Evolutionary conservation across 2,888 invertebrate species (phyloP).

Genomic region (Aelia acuminata): DNA sequence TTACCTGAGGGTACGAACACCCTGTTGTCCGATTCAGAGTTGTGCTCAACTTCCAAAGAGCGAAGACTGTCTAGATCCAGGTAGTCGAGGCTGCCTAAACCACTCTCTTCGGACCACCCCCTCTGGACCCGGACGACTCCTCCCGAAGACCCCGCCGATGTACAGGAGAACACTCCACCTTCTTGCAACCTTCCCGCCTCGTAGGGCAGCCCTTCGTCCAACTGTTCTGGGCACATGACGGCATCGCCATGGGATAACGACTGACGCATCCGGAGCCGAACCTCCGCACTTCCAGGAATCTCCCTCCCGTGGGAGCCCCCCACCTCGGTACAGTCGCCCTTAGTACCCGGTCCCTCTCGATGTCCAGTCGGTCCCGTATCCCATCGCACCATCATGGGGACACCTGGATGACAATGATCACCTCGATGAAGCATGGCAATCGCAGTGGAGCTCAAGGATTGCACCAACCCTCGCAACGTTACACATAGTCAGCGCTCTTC

Average conservation of each 20-base stretch:
- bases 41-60: conserved; percentile 21
- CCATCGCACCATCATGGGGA: background rate
- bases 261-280: conserved; percentile 42
- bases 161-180: conserved; percentile 39
- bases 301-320: conserved; percentile 46
- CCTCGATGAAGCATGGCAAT: background rate
- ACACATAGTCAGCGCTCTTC: background rate
- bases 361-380: background rate
- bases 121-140: conserved; percentile 62
- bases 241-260: conserved; percentile 47
- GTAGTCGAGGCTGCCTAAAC: conserved; percentile 57
- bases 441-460: background rate
- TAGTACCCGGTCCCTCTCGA: background rate
- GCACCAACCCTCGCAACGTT: background rate
- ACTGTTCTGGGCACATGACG: conserved; percentile 47
- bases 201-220: conserved; percentile 26
- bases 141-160: conserved; percentile 50
- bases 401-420: background rate
- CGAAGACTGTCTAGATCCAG: conserved; percentile 53
- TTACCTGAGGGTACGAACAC: conserved; percentile 63
- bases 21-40: conserved; percentile 57
- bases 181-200: background rate
- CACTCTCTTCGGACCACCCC: conserved; percentile 64
- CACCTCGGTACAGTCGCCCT: conserved; percentile 5
- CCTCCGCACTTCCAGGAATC: conserved; percentile 56